Evolutionary conservation across 2,113 vertebrate genomes (phyloP).

Genomic region (Canis aureus): DNA sequence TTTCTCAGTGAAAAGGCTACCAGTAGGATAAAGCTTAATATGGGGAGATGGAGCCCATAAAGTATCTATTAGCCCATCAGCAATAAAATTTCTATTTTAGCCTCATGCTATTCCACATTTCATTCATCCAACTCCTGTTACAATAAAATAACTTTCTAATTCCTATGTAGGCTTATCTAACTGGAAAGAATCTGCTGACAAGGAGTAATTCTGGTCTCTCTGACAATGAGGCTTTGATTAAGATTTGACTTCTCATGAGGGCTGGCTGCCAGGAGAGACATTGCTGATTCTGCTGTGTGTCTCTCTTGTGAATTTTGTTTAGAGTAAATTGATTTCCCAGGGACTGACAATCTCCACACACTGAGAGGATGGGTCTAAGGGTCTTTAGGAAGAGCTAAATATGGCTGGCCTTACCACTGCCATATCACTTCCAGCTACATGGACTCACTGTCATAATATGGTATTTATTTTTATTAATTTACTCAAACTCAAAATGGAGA

Average conservation of each 20-base stretch:
- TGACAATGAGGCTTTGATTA: conserved; percentile 16
- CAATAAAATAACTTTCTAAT: neutral
- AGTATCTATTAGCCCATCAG: neutral
- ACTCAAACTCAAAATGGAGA: conserved; percentile 46
- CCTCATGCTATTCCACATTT: neutral
- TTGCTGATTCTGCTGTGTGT: neutral
- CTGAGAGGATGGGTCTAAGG: neutral
- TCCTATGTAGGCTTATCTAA: neutral
- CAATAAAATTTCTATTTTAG: neutral
- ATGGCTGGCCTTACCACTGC: neutral
- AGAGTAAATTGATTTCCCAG: neutral
- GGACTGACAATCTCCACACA: neutral
- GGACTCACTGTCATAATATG: neutral
- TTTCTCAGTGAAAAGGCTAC: neutral
- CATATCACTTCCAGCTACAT: neutral
- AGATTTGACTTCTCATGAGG: neutral
- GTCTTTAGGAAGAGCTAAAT: neutral
- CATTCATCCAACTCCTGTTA: neutral
- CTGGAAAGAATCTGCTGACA: neutral
- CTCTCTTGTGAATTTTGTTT: neutral
- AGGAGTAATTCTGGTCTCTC: neutral
- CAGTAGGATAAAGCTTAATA: neutral
- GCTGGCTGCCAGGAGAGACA: neutral
- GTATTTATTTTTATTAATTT: conserved; percentile 11
- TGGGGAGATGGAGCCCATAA: neutral